Base-by-base conservation (phyloP, 2,888 invertebrate species). In the Lepidocyrtinus sp. region DNA sequence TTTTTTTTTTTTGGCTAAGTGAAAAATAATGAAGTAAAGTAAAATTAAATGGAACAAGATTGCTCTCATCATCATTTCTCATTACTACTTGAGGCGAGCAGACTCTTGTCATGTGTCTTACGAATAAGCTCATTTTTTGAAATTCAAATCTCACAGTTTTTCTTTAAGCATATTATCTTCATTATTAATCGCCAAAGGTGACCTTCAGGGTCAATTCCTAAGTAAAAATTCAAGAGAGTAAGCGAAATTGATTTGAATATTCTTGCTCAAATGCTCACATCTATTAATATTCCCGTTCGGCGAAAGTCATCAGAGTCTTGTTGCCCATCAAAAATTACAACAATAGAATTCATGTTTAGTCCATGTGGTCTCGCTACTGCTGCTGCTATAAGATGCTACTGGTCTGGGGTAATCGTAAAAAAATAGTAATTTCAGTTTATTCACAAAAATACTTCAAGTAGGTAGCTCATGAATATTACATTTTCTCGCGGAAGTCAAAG, bases 171-270 rank as follows among this genome's bases (percentile, higher is more conserved):
- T 21, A 46, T 46, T 45, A 27, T 46, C 46, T 21, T 55, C n/a
- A 79, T 79, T 73, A 79, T 74, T 79, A 79, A 79, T 79, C 69
- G 78, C 63, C 45, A 74, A 79, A 55, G 74, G 25, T 79, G 74
- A 73, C 79, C 79, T 55, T 45, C 26, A 69, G 79, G 79, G 79
- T 79, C 74, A 61, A 25, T 45, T 22, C 59, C 59, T 1, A 2
- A 15, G 22, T 59, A 59, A 59, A 59, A 59, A 59, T 59, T 59
- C 59, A 59, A 21, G 22, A 21, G n/a, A 22, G 9, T 21, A 12
- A 21, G 59, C 19, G 36, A 59, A 59, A 59, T 59, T 59, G 59
- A 59, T 59, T 59, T 59, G n/a, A 59, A 59, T 59, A 59, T 59
- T 59, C n/a, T n/a, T n/a, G n/a, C n/a, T n/a, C n/a, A n/a, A n/a